Evolutionary conservation across 2,888 invertebrate species (phyloP).

Genomic region (Clistopyga incitator): DNA sequence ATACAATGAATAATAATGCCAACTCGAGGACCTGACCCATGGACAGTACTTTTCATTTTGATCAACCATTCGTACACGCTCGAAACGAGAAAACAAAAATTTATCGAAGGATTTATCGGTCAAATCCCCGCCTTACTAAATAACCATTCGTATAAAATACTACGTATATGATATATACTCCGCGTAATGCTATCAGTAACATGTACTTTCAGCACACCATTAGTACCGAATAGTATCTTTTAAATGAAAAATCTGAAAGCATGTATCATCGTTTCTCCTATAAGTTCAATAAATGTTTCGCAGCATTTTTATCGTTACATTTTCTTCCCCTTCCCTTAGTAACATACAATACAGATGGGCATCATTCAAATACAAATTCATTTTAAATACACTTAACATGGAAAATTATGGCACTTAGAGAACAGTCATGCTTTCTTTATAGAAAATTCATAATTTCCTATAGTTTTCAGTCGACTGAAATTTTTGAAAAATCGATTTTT

Average conservation of each 20-base stretch:
- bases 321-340: not conserved
- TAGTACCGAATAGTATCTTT: constrained; percentile 67
- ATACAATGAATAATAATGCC: constrained; percentile 65
- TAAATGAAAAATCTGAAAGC: constrained; percentile 60
- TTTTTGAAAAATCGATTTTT: too few species aligned
- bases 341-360: not conserved
- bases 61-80: constrained; percentile 55
- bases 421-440: too few species aligned
- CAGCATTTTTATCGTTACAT: constrained; percentile 65
- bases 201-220: constrained; percentile 74
- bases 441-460: too few species aligned
- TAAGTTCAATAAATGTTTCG: constrained; percentile 82
- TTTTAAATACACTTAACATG: too few species aligned
- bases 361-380: too few species aligned
- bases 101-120: constrained; percentile 20
- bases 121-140: constrained; percentile 41
- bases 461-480: too few species aligned
- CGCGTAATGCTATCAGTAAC: constrained; percentile 71
- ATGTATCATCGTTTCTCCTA: constrained; percentile 80
- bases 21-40: constrained; percentile 48
- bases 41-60: constrained; percentile 72
- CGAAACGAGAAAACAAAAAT: constrained; percentile 17
- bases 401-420: too few species aligned
- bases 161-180: constrained; percentile 69
- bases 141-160: constrained; percentile 52